These are phyloP conservation scores for Cinclus cinclus DNA, from an alignment of 2,113 vertebrate genomes.

Conservation along the genomic window DNA sequence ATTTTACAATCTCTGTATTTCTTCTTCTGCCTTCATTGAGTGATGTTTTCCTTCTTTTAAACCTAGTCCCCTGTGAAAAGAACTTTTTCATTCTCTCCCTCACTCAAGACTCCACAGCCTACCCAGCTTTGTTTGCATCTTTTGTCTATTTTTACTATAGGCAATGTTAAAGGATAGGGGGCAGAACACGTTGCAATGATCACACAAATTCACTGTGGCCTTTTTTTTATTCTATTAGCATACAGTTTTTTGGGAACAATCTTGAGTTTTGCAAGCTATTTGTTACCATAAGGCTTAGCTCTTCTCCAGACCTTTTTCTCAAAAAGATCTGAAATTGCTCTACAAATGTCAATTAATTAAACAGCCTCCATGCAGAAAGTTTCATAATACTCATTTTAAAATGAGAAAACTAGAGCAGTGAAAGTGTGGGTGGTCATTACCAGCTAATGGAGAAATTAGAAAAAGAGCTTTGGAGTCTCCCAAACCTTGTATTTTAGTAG, in stretches of 20 bases:
- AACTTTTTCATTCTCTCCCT: neutral
- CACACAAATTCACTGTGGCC: neutral
- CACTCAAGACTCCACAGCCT: neutral
- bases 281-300: neutral
- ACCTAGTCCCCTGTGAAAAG: neutral
- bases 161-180: neutral
- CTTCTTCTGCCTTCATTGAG: neutral
- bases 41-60: neutral
- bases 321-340: neutral
- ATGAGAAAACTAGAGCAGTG: neutral
- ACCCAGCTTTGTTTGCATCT: neutral
- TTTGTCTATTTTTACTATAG: neutral
- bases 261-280: neutral
- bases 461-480: neutral
- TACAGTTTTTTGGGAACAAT: neutral
- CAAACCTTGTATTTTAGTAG: neutral
- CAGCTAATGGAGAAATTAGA: neutral
- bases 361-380: neutral
- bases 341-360: slow-evolving; percentile 52
- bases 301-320: neutral
- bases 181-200: neutral
- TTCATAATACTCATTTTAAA: slow-evolving; percentile 15
- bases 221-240: neutral
- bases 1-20: neutral
- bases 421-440: neutral